Conservation (phyloP, 2,888 invertebrate species). For the Netelia melanura region DNA sequence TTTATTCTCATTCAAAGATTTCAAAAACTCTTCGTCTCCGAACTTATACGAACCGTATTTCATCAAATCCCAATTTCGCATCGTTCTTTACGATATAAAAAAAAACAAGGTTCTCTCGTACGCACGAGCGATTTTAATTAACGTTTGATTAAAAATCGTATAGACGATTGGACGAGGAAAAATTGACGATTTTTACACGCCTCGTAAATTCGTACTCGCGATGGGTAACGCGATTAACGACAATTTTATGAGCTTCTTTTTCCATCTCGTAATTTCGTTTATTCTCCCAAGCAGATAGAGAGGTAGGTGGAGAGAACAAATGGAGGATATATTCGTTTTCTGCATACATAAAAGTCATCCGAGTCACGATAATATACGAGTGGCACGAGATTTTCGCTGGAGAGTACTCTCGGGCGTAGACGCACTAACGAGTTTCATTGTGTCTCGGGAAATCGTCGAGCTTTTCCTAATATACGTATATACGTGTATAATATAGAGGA, state of each 20-base stretch:
- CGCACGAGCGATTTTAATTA: neutral
- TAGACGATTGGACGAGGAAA: neutral
- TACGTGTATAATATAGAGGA: neutral
- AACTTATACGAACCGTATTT: neutral
- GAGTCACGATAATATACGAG: neutral
- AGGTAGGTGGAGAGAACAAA: neutral
- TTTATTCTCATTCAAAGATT: neutral
- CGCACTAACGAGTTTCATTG: conserved; percentile 64
- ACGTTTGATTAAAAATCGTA: neutral
- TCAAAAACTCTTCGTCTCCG: no score
- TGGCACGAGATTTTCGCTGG: conserved; percentile 26
- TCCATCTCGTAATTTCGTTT: neutral
- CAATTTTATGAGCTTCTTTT: neutral
- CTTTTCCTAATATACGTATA: conserved; percentile 9
- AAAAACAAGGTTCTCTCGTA: neutral
- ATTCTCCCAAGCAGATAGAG: neutral
- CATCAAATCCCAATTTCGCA: neutral
- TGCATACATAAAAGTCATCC: neutral
- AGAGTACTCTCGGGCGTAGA: neutral
- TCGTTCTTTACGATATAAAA: neutral
- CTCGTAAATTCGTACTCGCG: neutral
- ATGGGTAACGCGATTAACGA: neutral
- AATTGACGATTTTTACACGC: neutral
- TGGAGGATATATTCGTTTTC: neutral
- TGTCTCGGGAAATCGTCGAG: conserved; percentile 49